Evolutionary conservation across 2,888 invertebrate species (phyloP).

Genomic region (Luperina testacea): DNA sequence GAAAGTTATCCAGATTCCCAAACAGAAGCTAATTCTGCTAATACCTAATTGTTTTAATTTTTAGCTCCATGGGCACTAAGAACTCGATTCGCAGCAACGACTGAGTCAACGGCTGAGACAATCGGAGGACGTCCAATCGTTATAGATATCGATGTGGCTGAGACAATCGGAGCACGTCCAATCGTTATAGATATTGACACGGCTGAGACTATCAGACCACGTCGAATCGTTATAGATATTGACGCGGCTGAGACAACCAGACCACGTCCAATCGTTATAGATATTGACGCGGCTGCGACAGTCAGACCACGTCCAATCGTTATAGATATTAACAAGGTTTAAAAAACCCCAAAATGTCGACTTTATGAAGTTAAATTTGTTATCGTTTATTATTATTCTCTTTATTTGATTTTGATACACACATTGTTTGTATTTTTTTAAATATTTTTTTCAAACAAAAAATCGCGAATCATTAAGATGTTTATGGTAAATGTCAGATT

Average conservation of each 20-base stretch:
- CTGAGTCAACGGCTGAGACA: fast-evolving
- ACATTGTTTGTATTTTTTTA: neutral
- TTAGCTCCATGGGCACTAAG: neutral
- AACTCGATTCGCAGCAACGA: too few species aligned
- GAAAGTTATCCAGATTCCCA: neutral
- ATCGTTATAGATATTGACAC: neutral
- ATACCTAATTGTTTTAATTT: neutral
- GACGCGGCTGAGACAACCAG: too few species aligned
- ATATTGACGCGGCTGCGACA: too few species aligned
- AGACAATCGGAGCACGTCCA: too few species aligned
- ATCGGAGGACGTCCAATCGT: too few species aligned
- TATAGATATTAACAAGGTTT: too few species aligned
- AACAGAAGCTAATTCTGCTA: neutral
- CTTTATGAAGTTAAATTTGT: neutral
- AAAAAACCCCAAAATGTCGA: neutral
- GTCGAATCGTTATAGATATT: too few species aligned
- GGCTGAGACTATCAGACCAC: too few species aligned
- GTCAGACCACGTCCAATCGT: too few species aligned
- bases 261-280: too few species aligned
- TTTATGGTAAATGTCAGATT: neutral
- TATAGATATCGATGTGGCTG: neutral
- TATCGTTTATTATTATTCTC: neutral
- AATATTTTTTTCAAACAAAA: too few species aligned
- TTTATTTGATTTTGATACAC: neutral
- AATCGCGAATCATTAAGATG: neutral